These are phyloP conservation scores for Mus minutoides DNA, from an alignment of 2,797 vertebrate genomes.

Conservation along the genomic window DNA sequence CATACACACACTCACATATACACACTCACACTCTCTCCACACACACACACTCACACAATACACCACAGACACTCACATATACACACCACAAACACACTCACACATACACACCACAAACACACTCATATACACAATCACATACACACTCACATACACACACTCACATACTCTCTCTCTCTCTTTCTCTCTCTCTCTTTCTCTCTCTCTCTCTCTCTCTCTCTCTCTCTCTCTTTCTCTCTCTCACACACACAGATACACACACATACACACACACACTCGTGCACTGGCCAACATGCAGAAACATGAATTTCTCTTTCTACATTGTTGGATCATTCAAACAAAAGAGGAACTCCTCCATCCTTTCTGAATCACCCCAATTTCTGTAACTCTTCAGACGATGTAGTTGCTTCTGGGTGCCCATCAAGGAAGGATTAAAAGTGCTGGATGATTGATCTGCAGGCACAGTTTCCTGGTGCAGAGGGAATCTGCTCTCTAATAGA, in stretches of 20 bases:
- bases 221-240: too few relatives aligned
- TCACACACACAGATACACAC: not conserved
- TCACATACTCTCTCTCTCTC: too few relatives aligned
- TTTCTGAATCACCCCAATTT: not conserved
- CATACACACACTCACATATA: slow-evolving; percentile 28
- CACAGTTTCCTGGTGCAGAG: slow-evolving; percentile 29
- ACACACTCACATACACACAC: slow-evolving; percentile 34
- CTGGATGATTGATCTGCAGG: slow-evolving; percentile 59
- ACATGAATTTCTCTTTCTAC: slow-evolving; percentile 64
- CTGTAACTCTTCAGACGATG: slow-evolving; percentile 9
- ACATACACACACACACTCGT: not conserved
- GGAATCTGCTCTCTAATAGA: slow-evolving; percentile 71
- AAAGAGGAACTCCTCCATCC: not conserved
- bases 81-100: not conserved
- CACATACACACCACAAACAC: not conserved
- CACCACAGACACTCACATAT: too few relatives aligned
- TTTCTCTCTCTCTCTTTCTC: too few relatives aligned
- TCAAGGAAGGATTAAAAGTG: slow-evolving; percentile 59
- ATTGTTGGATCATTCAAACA: slow-evolving; percentile 53
- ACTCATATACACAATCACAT: not conserved
- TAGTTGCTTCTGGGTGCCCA: slow-evolving; percentile 18
- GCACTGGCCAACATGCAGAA: slow-evolving; percentile 53
- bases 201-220: too few relatives aligned
- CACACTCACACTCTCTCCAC: not conserved
- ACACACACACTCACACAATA: too few relatives aligned